Evolutionary conservation across 2,888 invertebrate genomes (phyloP).

Genomic region (Tromatobia lineatoria): DNA sequence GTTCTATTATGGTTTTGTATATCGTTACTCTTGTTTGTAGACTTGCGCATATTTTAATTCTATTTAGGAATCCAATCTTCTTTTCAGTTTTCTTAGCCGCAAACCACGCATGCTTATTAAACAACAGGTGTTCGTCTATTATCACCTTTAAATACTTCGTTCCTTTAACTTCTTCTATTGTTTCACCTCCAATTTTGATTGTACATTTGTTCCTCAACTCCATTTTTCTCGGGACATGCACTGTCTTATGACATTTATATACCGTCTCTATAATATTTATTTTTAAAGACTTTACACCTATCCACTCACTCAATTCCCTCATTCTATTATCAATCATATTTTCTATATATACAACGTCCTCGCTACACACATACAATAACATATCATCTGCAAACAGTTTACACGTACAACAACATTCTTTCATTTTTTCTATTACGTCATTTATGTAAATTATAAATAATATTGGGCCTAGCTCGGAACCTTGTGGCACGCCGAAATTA

Average conservation of each 20-base stretch:
- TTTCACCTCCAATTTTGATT: slow-evolving; percentile 38
- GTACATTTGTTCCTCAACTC: slow-evolving; percentile 31
- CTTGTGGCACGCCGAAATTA: slow-evolving; percentile 33
- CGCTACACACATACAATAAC: slow-evolving; percentile 52
- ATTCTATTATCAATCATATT: slow-evolving; percentile 43
- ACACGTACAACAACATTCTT: slow-evolving; percentile 30
- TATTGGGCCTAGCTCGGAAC: slow-evolving; percentile 46
- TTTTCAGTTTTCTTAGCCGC: slow-evolving; percentile 57
- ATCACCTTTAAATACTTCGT: slow-evolving; percentile 62
- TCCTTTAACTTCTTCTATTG: slow-evolving; percentile 38
- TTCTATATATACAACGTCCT: slow-evolving; percentile 34
- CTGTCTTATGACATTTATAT: slow-evolving; percentile 54
- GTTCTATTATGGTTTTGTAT: too few relatives aligned
- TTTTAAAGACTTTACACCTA: slow-evolving; percentile 50
- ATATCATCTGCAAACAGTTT: slow-evolving; percentile 59
- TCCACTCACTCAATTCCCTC: slow-evolving; percentile 27
- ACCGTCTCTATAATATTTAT: slow-evolving; percentile 54
- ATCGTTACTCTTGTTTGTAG: too few relatives aligned
- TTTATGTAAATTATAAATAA: slow-evolving; percentile 52
- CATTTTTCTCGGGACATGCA: slow-evolving; percentile 46
- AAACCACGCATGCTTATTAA: slow-evolving; percentile 49
- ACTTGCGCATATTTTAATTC: too few relatives aligned
- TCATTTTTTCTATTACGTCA: slow-evolving; percentile 42
- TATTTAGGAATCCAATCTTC: slow-evolving; percentile 57
- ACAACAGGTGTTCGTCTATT: slow-evolving; percentile 40